These are phyloP conservation scores for Lophius americanus DNA, from an alignment of 2,797 vertebrate species.

Conservation along the genomic window DNA sequence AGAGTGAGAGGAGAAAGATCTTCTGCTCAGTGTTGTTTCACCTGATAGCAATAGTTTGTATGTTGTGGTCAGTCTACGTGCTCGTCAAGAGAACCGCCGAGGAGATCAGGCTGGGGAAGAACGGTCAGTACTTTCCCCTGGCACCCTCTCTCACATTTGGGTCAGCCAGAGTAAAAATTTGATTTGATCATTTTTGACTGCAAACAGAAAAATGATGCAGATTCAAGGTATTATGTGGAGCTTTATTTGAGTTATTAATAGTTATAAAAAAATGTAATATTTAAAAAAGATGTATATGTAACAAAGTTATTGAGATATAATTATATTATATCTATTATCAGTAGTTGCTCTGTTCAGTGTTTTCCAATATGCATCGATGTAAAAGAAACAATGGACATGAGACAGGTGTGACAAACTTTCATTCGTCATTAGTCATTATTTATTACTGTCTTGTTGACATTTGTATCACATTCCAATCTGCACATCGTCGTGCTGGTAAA, in stretches of 20 bases:
- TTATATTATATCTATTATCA: no score
- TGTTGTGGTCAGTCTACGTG: constrained; percentile 93
- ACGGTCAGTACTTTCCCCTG: constrained; percentile 67
- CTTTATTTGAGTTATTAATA: not conserved
- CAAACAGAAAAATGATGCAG: not conserved
- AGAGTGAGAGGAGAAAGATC: constrained; percentile 93
- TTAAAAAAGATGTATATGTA: not conserved
- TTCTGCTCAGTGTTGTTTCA: constrained; percentile 96
- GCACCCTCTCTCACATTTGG: constrained; percentile 11
- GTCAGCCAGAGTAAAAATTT: constrained; percentile 15
- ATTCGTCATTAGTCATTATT: not conserved
- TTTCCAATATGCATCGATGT: no score
- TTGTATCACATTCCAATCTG: not conserved
- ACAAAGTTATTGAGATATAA: no score
- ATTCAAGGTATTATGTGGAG: not conserved
- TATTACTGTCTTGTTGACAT: not conserved
- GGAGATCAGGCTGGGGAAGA: constrained; percentile 93
- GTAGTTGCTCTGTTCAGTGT: no score
- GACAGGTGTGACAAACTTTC: not conserved
- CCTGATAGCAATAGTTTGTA: constrained; percentile 91
- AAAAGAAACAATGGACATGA: not conserved
- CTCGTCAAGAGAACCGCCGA: constrained; percentile 90
- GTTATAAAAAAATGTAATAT: not conserved
- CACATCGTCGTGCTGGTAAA: not conserved
- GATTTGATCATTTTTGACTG: not conserved